These are phyloP conservation scores for Eulemur mongoz DNA, from an alignment of 2,797 vertebrate species.

Conservation along the genomic window DNA sequence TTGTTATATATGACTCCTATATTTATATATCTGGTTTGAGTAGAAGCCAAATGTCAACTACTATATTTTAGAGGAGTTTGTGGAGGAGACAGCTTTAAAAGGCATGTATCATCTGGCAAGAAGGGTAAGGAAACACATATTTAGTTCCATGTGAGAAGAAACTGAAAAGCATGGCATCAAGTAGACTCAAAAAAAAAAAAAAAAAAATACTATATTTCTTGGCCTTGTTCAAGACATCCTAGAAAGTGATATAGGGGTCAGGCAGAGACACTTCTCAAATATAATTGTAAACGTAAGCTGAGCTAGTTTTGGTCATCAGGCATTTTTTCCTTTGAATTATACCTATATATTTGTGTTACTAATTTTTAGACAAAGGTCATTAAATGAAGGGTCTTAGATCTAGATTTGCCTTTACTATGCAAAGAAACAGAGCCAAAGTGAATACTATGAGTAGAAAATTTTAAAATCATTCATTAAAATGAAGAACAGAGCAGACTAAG, in stretches of 20 bases:
- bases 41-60: not conserved
- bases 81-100: not conserved
- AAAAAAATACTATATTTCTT: not conserved
- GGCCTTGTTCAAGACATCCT: not conserved
- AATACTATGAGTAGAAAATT: not conserved
- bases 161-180: not conserved
- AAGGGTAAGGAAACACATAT: not conserved
- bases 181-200: not conserved
- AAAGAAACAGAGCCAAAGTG: conserved; percentile 25
- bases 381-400: not conserved
- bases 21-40: not conserved
- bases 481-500: not conserved
- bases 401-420: conserved; percentile 12
- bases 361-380: not conserved
- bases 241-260: not conserved
- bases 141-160: not conserved
- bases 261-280: not conserved
- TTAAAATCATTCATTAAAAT: conserved; percentile 6
- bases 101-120: not conserved
- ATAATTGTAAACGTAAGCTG: not conserved
- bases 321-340: not conserved
- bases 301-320: not conserved
- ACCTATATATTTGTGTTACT: not conserved
- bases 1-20: not conserved
- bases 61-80: not conserved